Conservation (phyloP, 37 sponge, comb jelly and placozoan species). For the Cliona cf. orientalis region DNA sequence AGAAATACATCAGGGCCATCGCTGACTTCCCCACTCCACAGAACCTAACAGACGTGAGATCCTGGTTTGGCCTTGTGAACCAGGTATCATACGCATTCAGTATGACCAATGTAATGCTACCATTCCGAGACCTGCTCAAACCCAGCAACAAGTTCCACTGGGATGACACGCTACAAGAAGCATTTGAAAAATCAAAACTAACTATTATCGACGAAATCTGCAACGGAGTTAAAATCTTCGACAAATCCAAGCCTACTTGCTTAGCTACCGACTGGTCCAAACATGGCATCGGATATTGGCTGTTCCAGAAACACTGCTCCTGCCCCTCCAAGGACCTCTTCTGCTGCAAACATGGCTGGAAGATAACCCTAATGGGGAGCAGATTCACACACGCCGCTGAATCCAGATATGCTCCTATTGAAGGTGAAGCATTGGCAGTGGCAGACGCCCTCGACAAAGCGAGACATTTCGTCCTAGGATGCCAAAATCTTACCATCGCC, state of each 20-base stretch:
- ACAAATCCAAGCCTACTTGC: constrained; percentile 42
- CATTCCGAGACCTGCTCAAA: constrained; percentile 36
- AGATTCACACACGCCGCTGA: constrained; percentile 56
- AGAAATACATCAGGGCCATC: constrained; percentile 47
- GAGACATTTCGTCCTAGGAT: constrained; percentile 55
- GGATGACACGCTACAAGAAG: constrained; percentile 23
- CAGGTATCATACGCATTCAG: constrained; percentile 39
- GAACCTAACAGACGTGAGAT: constrained; percentile 42
- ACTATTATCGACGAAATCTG: constrained; percentile 43
- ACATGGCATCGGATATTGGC: constrained; percentile 47
- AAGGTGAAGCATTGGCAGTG: constrained; percentile 55
- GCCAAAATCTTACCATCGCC: constrained; percentile 38
- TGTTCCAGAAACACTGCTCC: constrained; percentile 52
- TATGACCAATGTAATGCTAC: constrained; percentile 38
- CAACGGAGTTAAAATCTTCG: constrained; percentile 40
- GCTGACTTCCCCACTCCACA: constrained; percentile 21
- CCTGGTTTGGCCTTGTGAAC: constrained; percentile 27
- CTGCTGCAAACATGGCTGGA: constrained; percentile 47
- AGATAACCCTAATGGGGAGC: constrained; percentile 52
- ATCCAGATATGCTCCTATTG: constrained; percentile 53
- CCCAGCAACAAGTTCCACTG: constrained; percentile 36
- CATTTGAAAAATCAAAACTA: constrained; percentile 41
- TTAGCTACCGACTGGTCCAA: constrained; percentile 42
- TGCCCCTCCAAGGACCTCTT: constrained; percentile 50
- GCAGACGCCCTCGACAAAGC: constrained; percentile 56